Conservation (phyloP, 2,113 vertebrate genomes). For the Mesembrinibis cayennensis region DNA sequence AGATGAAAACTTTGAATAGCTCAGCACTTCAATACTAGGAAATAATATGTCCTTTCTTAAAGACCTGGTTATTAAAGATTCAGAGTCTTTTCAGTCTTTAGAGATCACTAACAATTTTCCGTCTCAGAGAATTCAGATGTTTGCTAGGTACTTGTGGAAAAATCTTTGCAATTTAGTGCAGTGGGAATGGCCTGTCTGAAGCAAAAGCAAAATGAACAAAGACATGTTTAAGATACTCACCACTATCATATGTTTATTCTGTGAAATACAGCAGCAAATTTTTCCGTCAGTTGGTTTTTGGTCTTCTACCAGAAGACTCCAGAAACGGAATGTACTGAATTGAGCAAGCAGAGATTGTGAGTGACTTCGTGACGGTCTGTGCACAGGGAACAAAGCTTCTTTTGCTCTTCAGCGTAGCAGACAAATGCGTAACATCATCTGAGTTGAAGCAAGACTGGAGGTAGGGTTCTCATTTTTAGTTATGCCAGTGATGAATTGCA, state of each 20-base stretch:
- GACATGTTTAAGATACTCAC: neutral
- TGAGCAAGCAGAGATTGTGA: neutral
- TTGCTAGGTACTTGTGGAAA: neutral
- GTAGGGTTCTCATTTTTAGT: neutral
- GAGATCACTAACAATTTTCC: neutral
- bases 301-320: neutral
- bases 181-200: neutral
- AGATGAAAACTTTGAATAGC: neutral
- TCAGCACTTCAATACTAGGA: neutral
- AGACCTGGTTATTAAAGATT: neutral
- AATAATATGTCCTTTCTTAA: neutral
- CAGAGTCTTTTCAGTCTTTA: neutral
- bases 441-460: neutral
- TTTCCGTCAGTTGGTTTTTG: neutral
- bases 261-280: neutral
- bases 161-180: neutral
- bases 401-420: neutral
- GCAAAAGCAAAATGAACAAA: neutral
- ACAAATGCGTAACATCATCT: fast-evolving
- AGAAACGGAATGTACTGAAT: neutral
- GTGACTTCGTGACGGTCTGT: neutral
- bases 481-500: neutral
- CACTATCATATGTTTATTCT: neutral
- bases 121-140: neutral
- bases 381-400: neutral